A percentile compares a stretch with the other conserved stretches of the same genome.
phyloP scores from a whole-genome alignment of 2,113 vertebrate genomes.

The Pterocles gutturalis region DNA sequence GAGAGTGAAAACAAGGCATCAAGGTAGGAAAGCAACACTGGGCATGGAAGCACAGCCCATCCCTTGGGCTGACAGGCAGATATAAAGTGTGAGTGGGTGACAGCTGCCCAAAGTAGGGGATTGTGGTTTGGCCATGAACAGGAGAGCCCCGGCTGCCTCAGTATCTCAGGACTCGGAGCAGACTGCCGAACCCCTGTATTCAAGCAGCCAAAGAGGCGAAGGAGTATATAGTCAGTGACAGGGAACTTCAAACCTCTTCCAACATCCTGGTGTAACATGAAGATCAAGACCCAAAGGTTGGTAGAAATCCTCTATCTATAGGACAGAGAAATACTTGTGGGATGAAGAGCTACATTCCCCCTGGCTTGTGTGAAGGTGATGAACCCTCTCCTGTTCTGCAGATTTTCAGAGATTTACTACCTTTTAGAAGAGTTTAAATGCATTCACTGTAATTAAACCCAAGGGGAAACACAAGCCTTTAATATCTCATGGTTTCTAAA shows the following conservation, averaged over 20 bases:
- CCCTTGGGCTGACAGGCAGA: not conserved
- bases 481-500: conserved; percentile 39
- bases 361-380: not conserved
- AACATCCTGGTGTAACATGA: not conserved
- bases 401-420: conserved; percentile 53
- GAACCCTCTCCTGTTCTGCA: conserved; percentile 19
- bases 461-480: conserved; percentile 36
- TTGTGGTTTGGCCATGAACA: not conserved
- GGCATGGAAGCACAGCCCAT: not conserved
- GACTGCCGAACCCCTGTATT: not conserved
- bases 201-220: not conserved
- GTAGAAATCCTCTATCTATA: not conserved
- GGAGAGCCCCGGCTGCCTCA: not conserved
- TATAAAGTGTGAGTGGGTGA: not conserved
- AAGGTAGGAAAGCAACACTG: not conserved
- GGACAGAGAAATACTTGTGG: not conserved
- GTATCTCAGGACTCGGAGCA: not conserved
- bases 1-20: rapidly evolving
- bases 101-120: not conserved
- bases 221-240: not conserved
- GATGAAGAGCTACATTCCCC: not conserved
- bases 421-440: conserved; percentile 53
- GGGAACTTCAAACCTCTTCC: not conserved
- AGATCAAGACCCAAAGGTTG: not conserved
- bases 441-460: conserved; percentile 58